Base-by-base conservation (phyloP, 2,888 invertebrate genomes). In the Prosopocoilus inquinatus region DNA sequence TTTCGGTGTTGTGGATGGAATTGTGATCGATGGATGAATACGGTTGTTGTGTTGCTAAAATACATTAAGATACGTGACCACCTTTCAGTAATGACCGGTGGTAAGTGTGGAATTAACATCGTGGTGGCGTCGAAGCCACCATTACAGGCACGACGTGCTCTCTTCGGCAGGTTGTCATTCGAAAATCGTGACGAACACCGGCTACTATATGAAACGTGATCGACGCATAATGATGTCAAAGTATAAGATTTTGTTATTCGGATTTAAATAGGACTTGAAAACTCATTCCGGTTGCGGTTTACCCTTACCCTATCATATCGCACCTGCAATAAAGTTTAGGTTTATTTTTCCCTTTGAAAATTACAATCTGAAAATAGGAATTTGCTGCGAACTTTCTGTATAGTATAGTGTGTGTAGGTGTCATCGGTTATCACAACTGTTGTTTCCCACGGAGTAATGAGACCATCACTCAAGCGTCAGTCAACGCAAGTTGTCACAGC, bases 141-240 rank as follows among this genome's bases (percentile, higher is more conserved):
- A 43, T 41, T 53, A 47, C 35, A 53, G 60, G 58, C 56, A 53
- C 54, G 48, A 62, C 59, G 61, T 58, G 60, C 60, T 56, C 60
- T 56, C 58, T 59, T 55, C 58, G 54, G 58, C 64, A 60, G 62
- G 62, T 67, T 69, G 69, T 69, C 69, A 69, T 69, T 69, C 61
- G 71, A 67, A 68, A 68, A 70, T 74, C 75, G 75, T 75, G 75
- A 73, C 73, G 71, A 70, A 74, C 72, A 73, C 71, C 67, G 72
- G 75, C 75, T 75, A 75, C 75, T 70, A 75, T 75, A 72, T 67
- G 70, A 73, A 75, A 75, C 75, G 75, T 75, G 75, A 75, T 70
- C 71, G 64, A 69, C 63, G 60, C 65, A 69, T 75, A 74, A 74
- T 74, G 71, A 75, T 72, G 74, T 74, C 74, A 72, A 74, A 75